A percentile compares a stretch with the other conserved stretches of the same genome.
phyloP scores from a whole-genome alignment of 2,888 invertebrate species.

The Malthinus flaveolus region DNA sequence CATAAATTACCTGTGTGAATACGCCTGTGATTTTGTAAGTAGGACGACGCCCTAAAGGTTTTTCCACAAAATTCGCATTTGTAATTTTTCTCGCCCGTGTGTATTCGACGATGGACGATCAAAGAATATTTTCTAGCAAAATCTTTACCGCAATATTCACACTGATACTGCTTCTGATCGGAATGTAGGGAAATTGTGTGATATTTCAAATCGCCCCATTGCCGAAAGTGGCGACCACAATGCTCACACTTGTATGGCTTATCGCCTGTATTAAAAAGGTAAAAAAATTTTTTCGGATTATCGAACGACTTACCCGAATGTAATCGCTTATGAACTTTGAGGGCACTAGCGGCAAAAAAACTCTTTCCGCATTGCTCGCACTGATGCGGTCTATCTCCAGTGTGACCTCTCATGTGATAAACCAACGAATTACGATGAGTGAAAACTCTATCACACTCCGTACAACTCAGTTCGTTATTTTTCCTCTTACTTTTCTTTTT shows the following conservation, averaged over 20 bases:
- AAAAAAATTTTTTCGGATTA: not conserved
- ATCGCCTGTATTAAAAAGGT: conserved; percentile 58
- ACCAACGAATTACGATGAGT: conserved; percentile 81
- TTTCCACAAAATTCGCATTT: conserved; percentile 83
- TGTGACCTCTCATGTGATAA: conserved; percentile 81
- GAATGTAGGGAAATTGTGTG: conserved; percentile 84
- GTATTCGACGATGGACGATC: conserved; percentile 82
- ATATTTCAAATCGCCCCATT: conserved; percentile 88
- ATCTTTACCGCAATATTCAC: conserved; percentile 86
- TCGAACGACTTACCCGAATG: conserved; percentile 60
- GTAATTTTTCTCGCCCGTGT: conserved; percentile 86
- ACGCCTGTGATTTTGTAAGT: conserved; percentile 79
- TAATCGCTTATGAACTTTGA: conserved; percentile 80
- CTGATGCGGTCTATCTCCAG: conserved; percentile 74
- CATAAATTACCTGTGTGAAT: conserved; percentile 75
- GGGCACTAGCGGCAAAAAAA: conserved; percentile 80
- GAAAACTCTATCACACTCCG: conserved; percentile 74
- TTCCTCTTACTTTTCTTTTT: conserved; percentile 50
- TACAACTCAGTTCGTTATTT: conserved; percentile 59
- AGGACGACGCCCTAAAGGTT: conserved; percentile 83
- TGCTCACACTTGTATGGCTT: conserved; percentile 82
- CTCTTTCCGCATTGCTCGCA: conserved; percentile 81
- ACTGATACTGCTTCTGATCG: conserved; percentile 79
- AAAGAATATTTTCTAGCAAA: conserved; percentile 87
- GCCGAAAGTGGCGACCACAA: conserved; percentile 79